Percentiles rank a stretch among this genome's conserved stretches.
phyloP scores from a whole-genome alignment of 2,888 invertebrate genomes.

The Steinernema scapterisci region DNA sequence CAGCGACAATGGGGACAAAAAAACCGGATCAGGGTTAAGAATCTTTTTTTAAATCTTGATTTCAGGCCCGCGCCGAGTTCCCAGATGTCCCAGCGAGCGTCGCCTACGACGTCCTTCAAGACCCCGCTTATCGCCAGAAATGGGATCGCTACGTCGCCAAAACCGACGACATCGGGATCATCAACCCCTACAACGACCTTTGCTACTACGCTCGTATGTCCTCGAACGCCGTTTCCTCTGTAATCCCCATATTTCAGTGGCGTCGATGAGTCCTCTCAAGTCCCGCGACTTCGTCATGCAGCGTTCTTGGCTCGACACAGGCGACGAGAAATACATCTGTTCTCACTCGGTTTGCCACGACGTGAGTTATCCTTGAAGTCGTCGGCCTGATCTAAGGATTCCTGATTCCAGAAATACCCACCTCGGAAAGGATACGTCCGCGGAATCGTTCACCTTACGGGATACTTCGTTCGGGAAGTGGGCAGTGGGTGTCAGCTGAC shows the following conservation, averaged over 20 bases:
- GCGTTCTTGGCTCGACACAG: slow-evolving; percentile 87
- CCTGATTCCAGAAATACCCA: slow-evolving; percentile 73
- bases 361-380: slow-evolving; percentile 71
- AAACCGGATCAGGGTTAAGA: not conserved
- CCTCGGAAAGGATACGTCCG: slow-evolving; percentile 81
- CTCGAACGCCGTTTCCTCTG: not conserved
- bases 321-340: slow-evolving; percentile 82
- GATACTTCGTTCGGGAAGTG: slow-evolving; percentile 74
- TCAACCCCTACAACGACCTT: slow-evolving; percentile 90
- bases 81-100: slow-evolving; percentile 78
- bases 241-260: not conserved
- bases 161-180: slow-evolving; percentile 82
- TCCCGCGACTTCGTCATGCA: slow-evolving; percentile 85
- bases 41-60: not conserved
- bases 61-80: slow-evolving; percentile 74
- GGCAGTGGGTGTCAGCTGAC: slow-evolving; percentile 78
- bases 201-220: slow-evolving; percentile 85
- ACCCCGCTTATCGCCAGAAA: slow-evolving; percentile 83
- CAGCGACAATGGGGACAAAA: too few relatives aligned
- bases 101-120: slow-evolving; percentile 86
- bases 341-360: slow-evolving; percentile 89
- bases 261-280: slow-evolving; percentile 53
- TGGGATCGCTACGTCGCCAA: slow-evolving; percentile 88
- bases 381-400: not conserved
- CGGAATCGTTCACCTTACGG: slow-evolving; percentile 75